Evolutionary conservation across 2,797 vertebrate genomes (phyloP), one percentile per base, ranked within the genome.

Genomic region (Cynodonichthys magdalenae): DNA sequence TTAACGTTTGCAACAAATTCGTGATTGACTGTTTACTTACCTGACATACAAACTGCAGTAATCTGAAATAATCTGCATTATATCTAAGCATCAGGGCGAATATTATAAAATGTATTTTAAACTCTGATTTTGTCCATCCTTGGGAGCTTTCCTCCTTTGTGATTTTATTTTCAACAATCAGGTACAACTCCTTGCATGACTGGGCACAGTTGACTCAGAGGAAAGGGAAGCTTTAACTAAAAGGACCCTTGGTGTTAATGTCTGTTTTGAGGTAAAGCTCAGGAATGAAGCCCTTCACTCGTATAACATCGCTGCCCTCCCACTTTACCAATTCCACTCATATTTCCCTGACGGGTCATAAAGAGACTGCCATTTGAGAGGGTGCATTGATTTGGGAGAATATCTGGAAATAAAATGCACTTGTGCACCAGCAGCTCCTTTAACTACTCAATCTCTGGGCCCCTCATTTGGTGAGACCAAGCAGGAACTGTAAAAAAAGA

Each of bases 321-420:
- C 36, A 65, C 82, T 75, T 84, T 82, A 74, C 84, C 58, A 80
- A 86, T 82, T 88, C 87, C 81, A 82, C 82, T 88, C 86, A 87
- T 86, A 89, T 92, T 91, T 91, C 87, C 87, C 89, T 87, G 84
- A 77, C 76, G 80, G 77, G 89, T 90, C 84, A 92, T 91, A 92
- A 92, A 92, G 87, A 92, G 82, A 89, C 85, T 86, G 85, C 87
- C 83, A 90, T 92, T 90, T 77, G 89, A 91, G 91, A 85, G 82
- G 78, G 75, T 10, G 85, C 91, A 92, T 93, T 92, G 91, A 93
- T 93, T 93, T 91, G 84, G 85, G 77, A 84, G 85, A 88, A 89
- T 92, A 92, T 91, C 85, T 89, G 84, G 82, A 82, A 84, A 92
- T 93, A 92, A 93, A 93, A 92, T 80, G 83, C 58, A 69, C 83